phyloP scores from a whole-genome alignment of 1,140 invertebrate species.

The Drosophila bipectinata region DNA sequence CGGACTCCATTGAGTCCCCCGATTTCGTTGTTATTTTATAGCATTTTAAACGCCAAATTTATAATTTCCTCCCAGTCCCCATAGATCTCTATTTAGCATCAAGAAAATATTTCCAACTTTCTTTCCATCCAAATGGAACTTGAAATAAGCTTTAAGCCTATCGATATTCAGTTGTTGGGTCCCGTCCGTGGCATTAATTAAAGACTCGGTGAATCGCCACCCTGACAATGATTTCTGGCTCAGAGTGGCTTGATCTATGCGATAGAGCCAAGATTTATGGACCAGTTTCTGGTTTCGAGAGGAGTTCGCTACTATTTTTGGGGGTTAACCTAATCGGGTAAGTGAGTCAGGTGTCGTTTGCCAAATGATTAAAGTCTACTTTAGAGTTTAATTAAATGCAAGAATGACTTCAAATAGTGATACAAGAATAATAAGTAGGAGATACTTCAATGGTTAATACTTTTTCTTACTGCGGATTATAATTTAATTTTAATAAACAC shows the following conservation, averaged over 20 bases:
- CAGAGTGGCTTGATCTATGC: slow-evolving; percentile 20
- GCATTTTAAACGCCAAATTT: slow-evolving; percentile 69
- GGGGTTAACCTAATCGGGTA: not conserved
- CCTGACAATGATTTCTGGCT: slow-evolving; percentile 51
- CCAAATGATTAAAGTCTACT: slow-evolving; percentile 4
- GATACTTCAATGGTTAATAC: too few relatives aligned
- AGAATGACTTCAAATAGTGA: too few relatives aligned
- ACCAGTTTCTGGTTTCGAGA: slow-evolving; percentile 10
- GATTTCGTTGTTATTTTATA: slow-evolving; percentile 55
- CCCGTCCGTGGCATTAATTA: slow-evolving; percentile 29
- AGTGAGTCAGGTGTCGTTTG: slow-evolving; percentile 15
- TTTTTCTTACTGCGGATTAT: not conserved
- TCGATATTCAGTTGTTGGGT: not conserved
- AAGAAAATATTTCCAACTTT: slow-evolving; percentile 56
- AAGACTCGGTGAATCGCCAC: slow-evolving; percentile 12
- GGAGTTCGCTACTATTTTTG: slow-evolving; percentile 28
- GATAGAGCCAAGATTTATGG: slow-evolving; percentile 26
- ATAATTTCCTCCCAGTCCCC: slow-evolving; percentile 26
- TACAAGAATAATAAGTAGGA: too few relatives aligned
- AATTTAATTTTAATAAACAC: too few relatives aligned
- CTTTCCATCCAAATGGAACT: slow-evolving; percentile 47
- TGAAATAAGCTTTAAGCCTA: slow-evolving; percentile 19
- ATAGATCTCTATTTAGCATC: slow-evolving; percentile 12
- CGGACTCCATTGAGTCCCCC: slow-evolving; percentile 25
- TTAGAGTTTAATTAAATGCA: not conserved